Percentiles rank a stretch among this genome's conserved stretches.
These are phyloP conservation scores for Labeo calbasu DNA, from an alignment of 2,797 vertebrate species.

Conservation along the genomic window DNA sequence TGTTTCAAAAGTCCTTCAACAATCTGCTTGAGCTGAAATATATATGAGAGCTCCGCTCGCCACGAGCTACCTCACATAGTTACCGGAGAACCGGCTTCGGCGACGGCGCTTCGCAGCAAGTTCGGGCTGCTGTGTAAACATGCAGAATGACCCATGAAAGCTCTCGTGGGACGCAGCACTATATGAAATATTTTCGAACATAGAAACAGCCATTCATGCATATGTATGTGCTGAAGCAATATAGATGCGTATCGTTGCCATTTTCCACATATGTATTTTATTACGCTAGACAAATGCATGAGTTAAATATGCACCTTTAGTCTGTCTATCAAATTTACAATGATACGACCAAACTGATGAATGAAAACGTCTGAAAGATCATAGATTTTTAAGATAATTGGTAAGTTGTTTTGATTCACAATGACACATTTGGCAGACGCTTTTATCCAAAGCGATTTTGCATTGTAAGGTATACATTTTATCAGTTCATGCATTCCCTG, in stretches of 20 bases:
- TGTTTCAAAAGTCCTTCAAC: conserved; percentile 65
- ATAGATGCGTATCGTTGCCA: background rate
- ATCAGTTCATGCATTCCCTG: background rate
- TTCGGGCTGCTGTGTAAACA: conserved; percentile 53
- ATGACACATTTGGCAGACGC: background rate
- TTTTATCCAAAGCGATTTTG: background rate
- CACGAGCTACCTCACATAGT: conserved; percentile 26
- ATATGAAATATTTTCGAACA: conserved; percentile 34
- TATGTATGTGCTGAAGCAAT: conserved; percentile 12
- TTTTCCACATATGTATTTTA: conserved; percentile 19
- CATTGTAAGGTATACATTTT: background rate
- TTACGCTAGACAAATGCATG: background rate
- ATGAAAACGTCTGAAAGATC: background rate
- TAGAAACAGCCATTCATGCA: conserved; percentile 34
- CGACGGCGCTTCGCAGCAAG: conserved; percentile 21
- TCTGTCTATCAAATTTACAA: background rate
- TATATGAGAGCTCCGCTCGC: conserved; percentile 22
- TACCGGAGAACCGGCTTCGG: conserved; percentile 37
- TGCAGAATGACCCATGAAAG: conserved; percentile 49
- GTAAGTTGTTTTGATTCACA: background rate
- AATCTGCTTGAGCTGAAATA: conserved; percentile 50
- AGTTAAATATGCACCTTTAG: background rate
- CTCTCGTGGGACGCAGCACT: conserved; percentile 38
- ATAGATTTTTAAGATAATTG: conserved; percentile 56
- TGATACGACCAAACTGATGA: background rate